Percentiles rank a stretch among this genome's conserved stretches.
These are phyloP conservation scores for Etheostoma perlongum DNA, from an alignment of 2,797 vertebrate genomes.

Conservation along the genomic window DNA sequence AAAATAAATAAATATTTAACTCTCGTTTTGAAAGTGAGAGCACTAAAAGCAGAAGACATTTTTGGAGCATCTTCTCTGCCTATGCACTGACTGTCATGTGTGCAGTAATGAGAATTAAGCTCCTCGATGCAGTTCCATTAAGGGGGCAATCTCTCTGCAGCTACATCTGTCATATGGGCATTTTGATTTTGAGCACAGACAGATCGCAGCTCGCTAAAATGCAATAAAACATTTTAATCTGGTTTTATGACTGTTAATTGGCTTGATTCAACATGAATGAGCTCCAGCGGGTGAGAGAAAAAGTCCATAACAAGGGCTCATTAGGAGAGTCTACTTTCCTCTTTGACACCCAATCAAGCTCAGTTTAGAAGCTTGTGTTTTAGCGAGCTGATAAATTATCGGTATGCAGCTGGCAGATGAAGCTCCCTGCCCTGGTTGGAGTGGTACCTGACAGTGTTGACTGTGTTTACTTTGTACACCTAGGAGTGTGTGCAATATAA, in stretches of 20 bases:
- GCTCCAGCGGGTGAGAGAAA: conserved; percentile 48
- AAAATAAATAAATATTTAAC: neutral
- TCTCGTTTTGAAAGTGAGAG: neutral
- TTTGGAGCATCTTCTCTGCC: neutral
- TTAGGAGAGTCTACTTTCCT: conserved; percentile 53
- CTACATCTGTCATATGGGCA: conserved; percentile 25
- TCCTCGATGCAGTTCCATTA: conserved; percentile 21
- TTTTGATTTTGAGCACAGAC: conserved; percentile 52
- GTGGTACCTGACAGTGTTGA: conserved; percentile 47
- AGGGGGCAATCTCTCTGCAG: conserved; percentile 27
- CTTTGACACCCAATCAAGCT: conserved; percentile 60
- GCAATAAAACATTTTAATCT: conserved; percentile 73
- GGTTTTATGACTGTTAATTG: conserved; percentile 62
- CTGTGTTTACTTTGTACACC: conserved; percentile 72
- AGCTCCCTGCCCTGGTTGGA: conserved; percentile 19
- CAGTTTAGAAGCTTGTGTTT: conserved; percentile 49
- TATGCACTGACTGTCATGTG: conserved; percentile 5
- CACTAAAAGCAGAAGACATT: neutral
- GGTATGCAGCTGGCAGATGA: conserved; percentile 49
- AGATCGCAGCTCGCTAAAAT: conserved; percentile 32
- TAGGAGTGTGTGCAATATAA: conserved; percentile 70
- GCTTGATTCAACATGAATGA: conserved; percentile 67
- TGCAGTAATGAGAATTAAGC: conserved; percentile 46
- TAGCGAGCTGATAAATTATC: conserved; percentile 52
- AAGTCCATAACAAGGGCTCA: conserved; percentile 42